phyloP scores from a whole-genome alignment of 2,888 invertebrate species.

The Tetanocera ferruginea region DNA sequence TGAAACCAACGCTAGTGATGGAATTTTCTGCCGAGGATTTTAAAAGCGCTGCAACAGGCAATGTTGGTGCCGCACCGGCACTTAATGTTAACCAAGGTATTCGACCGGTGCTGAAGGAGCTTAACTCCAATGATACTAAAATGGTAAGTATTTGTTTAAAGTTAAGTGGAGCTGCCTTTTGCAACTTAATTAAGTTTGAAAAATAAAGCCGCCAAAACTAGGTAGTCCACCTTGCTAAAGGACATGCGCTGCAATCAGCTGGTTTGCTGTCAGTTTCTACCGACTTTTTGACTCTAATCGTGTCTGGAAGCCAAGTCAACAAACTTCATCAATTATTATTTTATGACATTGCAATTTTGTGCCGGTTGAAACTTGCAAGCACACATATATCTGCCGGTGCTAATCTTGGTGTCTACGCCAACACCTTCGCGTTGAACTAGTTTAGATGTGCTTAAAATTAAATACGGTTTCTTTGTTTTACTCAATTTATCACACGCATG shows the following conservation, averaged over 20 bases:
- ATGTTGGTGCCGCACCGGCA: constrained; percentile 1
- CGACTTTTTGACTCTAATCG: background rate
- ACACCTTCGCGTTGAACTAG: too few relatives aligned
- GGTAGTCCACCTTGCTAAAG: background rate
- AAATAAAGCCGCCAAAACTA: constrained; percentile 17
- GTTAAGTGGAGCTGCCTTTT: background rate
- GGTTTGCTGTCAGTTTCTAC: background rate
- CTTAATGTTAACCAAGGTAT: constrained; percentile 36
- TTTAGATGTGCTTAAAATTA: too few relatives aligned
- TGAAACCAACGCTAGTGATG: constrained; percentile 29
- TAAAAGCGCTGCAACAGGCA: constrained; percentile 29
- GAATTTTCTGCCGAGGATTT: constrained; percentile 43
- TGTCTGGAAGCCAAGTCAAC: background rate
- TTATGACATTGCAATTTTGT: too few relatives aligned
- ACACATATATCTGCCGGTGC: too few relatives aligned
- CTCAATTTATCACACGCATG: too few relatives aligned
- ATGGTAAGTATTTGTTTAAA: constrained; percentile 53
- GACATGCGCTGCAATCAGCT: constrained; percentile 14
- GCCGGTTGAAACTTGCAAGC: too few relatives aligned
- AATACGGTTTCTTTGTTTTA: too few relatives aligned
- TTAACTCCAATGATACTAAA: constrained; percentile 56
- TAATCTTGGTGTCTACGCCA: too few relatives aligned
- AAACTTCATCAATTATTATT: background rate
- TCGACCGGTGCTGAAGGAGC: constrained; percentile 54
- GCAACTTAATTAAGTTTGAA: background rate